A percentile compares a stretch with the other conserved stretches of the same genome.
phyloP scores from a whole-genome alignment of 2,888 invertebrate species.

The Mamestra brassicae region DNA sequence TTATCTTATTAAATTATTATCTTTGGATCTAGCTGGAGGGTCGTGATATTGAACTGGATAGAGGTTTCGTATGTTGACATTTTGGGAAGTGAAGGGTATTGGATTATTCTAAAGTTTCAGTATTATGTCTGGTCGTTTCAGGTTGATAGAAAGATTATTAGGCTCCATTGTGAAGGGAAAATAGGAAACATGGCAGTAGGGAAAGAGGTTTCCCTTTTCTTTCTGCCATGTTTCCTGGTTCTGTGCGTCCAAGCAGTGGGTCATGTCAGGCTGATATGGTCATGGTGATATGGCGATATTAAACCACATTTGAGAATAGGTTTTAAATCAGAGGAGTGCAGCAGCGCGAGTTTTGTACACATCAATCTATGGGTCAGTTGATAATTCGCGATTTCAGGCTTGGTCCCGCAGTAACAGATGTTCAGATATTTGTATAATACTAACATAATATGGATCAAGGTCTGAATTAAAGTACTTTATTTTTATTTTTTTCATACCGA shows the following conservation, averaged over 20 bases:
- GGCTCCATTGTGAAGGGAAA: neutral
- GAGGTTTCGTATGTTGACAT: constrained; percentile 10
- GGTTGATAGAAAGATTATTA: neutral
- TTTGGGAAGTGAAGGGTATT: constrained; percentile 16
- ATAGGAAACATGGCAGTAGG: too few relatives aligned
- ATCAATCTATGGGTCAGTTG: too few relatives aligned
- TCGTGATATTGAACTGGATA: constrained; percentile 33
- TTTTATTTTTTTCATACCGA: too few relatives aligned
- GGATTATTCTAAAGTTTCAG: neutral
- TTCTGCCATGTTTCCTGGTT: too few relatives aligned
- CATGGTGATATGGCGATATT: neutral
- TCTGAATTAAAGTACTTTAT: too few relatives aligned
- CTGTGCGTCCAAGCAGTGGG: neutral
- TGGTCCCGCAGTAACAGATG: too few relatives aligned
- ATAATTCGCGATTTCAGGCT: too few relatives aligned
- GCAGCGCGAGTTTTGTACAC: too few relatives aligned
- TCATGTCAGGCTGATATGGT: neutral
- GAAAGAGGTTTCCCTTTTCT: too few relatives aligned
- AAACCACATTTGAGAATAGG: neutral
- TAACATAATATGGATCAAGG: too few relatives aligned
- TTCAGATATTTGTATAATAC: too few relatives aligned
- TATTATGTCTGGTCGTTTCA: neutral
- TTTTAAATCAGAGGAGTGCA: neutral
- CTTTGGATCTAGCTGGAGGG: constrained; percentile 50
- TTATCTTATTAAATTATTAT: constrained; percentile 60